Evolutionary conservation across 1,140 invertebrate genomes (phyloP).

Genomic region (Diorhabda sublineata): DNA sequence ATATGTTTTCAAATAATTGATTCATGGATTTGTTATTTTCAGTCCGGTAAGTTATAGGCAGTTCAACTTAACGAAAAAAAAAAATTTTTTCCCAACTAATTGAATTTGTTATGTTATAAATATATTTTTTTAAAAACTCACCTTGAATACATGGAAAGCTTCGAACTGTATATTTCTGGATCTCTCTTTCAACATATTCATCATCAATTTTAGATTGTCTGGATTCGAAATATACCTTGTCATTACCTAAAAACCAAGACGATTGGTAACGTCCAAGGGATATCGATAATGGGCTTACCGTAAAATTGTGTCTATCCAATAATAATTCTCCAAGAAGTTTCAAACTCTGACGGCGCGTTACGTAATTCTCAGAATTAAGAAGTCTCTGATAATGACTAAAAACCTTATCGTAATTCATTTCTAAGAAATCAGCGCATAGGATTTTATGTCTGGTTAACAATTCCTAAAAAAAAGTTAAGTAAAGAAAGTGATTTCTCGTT

Average conservation of each 20-base stretch:
- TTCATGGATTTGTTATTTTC: too few species aligned
- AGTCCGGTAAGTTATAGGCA: too few species aligned
- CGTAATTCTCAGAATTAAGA: slow-evolving; percentile 98
- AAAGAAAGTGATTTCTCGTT: too few species aligned
- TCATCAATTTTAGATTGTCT: slow-evolving; percentile 99
- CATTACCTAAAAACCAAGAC: slow-evolving; percentile 71
- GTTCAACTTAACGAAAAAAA: too few species aligned
- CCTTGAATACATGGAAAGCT: slow-evolving; percentile 99
- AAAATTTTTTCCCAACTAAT: too few species aligned
- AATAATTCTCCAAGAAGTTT: slow-evolving; percentile 96
- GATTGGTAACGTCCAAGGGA: neutral
- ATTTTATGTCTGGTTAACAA: slow-evolving; percentile 97
- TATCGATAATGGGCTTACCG: slow-evolving; percentile 58
- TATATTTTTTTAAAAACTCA: slow-evolving; percentile 42
- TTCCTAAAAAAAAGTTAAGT: slow-evolving; percentile 64
- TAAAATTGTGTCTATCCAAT: slow-evolving; percentile 98
- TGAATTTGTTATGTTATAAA: too few species aligned
- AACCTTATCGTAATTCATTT: slow-evolving; percentile 97
- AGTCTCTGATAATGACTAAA: slow-evolving; percentile 96
- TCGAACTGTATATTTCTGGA: slow-evolving; percentile 99
- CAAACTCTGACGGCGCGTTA: slow-evolving; percentile 93
- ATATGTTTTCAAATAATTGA: too few species aligned
- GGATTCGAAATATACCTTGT: slow-evolving; percentile 98
- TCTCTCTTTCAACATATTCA: slow-evolving; percentile 99
- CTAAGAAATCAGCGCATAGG: slow-evolving; percentile 96